Conservation (phyloP, 1,140 invertebrate genomes). For the Heliconius himera region DNA sequence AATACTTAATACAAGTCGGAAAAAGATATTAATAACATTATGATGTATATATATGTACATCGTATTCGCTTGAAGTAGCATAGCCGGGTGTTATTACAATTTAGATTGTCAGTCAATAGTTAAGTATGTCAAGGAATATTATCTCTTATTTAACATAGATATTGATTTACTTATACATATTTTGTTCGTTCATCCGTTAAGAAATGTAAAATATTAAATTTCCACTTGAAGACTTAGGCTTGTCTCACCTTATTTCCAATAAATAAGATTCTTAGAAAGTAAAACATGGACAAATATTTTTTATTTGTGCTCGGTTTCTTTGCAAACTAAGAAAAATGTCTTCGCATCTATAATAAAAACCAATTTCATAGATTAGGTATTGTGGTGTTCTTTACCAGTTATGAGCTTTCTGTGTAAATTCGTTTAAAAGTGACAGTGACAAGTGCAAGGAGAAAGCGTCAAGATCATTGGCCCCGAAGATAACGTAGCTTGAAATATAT, state of each 20-base stretch:
- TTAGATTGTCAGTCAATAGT: conserved; percentile 10
- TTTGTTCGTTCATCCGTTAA: not conserved
- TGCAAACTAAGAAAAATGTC: too few species aligned
- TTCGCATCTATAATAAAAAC: not conserved
- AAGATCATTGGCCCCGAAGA: conserved; percentile 21
- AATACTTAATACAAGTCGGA: not conserved
- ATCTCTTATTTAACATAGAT: conserved; percentile 19
- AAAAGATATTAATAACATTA: not conserved
- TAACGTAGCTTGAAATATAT: not conserved
- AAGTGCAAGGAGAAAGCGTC: conserved; percentile 30
- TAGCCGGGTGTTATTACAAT: not conserved
- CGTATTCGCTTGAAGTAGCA: not conserved
- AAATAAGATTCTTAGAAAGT: not conserved
- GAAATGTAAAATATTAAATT: not conserved
- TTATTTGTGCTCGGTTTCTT: not conserved
- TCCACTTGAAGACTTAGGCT: not conserved
- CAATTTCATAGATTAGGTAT: not conserved
- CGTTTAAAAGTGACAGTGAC: conserved; percentile 30
- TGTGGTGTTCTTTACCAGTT: conserved; percentile 14
- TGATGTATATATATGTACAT: not conserved
- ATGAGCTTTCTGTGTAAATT: conserved; percentile 25
- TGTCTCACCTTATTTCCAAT: not conserved
- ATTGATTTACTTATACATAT: not conserved
- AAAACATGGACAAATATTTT: not conserved
- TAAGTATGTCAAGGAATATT: conserved; percentile 30